Conservation (phyloP, 2,113 vertebrate genomes). For the Macrotus californicus region DNA sequence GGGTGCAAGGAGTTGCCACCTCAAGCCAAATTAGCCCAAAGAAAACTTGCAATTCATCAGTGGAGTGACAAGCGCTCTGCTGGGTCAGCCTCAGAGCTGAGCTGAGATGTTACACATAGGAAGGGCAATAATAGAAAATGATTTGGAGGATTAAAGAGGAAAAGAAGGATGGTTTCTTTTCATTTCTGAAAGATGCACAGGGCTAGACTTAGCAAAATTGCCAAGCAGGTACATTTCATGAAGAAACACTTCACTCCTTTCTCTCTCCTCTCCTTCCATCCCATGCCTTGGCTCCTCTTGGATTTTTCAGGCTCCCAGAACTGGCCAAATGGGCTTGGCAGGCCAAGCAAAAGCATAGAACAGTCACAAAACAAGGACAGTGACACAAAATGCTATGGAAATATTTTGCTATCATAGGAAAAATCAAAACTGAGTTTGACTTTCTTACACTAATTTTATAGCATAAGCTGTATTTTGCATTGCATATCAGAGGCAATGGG, state of each 20-base stretch:
- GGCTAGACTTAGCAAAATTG: not conserved
- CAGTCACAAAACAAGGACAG: not conserved
- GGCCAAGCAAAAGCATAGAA: not conserved
- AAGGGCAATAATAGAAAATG: not conserved
- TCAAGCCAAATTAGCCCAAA: not conserved
- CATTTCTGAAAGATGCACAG: not conserved
- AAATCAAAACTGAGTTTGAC: not conserved
- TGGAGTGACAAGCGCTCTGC: not conserved
- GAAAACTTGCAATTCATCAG: not conserved
- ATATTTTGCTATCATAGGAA: not conserved
- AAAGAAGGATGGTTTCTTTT: not conserved
- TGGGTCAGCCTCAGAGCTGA: not conserved
- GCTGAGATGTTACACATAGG: not conserved
- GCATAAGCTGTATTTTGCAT: not conserved
- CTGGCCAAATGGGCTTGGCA: not conserved
- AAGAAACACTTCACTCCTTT: not conserved
- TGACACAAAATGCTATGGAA: not conserved
- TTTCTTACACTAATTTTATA: not conserved
- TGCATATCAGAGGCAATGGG: not conserved
- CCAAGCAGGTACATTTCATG: not conserved
- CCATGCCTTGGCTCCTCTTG: not conserved
- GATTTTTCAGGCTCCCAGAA: not conserved
- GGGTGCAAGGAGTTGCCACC: not conserved
- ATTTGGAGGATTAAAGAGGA: not conserved
- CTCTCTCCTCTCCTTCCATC: not conserved